Evolutionary conservation across 2,797 vertebrate genomes (phyloP).

Genomic region (Decapterus maruadsi): DNA sequence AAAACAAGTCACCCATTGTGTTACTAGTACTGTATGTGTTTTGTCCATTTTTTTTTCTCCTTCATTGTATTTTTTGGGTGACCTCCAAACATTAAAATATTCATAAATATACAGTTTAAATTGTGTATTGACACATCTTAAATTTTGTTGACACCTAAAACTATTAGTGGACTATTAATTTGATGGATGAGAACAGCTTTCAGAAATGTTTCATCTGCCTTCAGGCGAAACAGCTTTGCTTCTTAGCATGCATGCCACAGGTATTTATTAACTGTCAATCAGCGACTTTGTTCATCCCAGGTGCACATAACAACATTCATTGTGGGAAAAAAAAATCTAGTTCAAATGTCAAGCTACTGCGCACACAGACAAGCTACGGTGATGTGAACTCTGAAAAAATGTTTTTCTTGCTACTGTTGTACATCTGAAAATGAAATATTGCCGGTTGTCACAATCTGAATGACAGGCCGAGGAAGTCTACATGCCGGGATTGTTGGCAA

Average conservation of each 20-base stretch:
- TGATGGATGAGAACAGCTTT: conserved; percentile 34
- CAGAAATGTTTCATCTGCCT: conserved; percentile 40
- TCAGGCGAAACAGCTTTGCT: conserved; percentile 28
- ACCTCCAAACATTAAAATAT: conserved; percentile 29
- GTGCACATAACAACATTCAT: conserved; percentile 60
- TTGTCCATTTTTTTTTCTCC: conserved; percentile 8
- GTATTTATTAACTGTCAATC: conserved; percentile 67
- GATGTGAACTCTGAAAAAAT: conserved; percentile 40
- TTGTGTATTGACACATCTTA: conserved; percentile 24
- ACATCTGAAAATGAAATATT: conserved; percentile 9
- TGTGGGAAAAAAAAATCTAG: conserved; percentile 41
- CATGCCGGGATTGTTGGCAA: conserved; percentile 34
- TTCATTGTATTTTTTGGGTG: conserved; percentile 16
- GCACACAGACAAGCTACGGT: conserved; percentile 53
- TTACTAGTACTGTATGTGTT: conserved; percentile 18
- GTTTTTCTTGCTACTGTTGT: conserved; percentile 14
- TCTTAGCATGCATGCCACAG: conserved; percentile 60
- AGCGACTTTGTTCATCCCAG: conserved; percentile 52
- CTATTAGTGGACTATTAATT: conserved; percentile 19
- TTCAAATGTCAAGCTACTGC: conserved; percentile 58
- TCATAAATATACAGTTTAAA: conserved; percentile 61
- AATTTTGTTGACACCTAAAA: conserved; percentile 30
- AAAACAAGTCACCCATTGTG: conserved; percentile 9
- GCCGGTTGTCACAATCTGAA: conserved; percentile 23
- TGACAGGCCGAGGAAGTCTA: conserved; percentile 21